Evolutionary conservation across 2,113 vertebrate genomes (phyloP).

Genomic region (Boulengeromyrus knoepffleri): DNA sequence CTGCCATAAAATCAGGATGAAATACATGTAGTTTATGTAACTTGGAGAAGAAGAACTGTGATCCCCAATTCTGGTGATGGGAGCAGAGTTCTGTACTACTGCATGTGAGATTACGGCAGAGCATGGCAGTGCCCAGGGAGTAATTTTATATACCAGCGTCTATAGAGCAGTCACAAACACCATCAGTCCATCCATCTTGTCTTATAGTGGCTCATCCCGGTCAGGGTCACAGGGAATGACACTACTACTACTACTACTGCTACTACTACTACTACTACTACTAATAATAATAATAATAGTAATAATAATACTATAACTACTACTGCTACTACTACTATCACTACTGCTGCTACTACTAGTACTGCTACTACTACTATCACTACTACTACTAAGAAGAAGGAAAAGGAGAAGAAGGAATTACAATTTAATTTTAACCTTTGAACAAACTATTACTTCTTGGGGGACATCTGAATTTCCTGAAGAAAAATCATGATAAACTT

Average conservation of each 20-base stretch:
- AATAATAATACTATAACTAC: too few relatives aligned
- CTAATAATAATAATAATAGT: too few relatives aligned
- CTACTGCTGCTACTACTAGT: too few relatives aligned
- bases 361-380: too few relatives aligned
- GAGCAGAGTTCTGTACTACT: neutral
- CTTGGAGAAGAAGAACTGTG: neutral
- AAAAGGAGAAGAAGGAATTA: too few relatives aligned
- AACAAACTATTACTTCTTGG: too few relatives aligned
- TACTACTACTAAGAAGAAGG: too few relatives aligned
- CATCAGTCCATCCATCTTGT: neutral
- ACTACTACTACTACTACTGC: too few relatives aligned
- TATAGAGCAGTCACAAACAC: neutral
- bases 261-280: too few relatives aligned
- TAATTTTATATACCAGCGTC: neutral
- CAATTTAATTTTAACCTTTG: too few relatives aligned
- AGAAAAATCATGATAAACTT: neutral
- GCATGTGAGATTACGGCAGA: neutral
- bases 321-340: too few relatives aligned
- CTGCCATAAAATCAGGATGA: neutral
- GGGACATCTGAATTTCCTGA: neutral
- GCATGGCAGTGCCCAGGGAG: neutral
- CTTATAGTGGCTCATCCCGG: neutral
- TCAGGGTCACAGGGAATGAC: neutral
- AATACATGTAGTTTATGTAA: neutral
- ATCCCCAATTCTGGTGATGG: neutral